Evolutionary conservation across 2,888 invertebrate genomes (phyloP), one percentile per base, ranked within the genome.

Genomic region (Phyllotreta striolata): DNA sequence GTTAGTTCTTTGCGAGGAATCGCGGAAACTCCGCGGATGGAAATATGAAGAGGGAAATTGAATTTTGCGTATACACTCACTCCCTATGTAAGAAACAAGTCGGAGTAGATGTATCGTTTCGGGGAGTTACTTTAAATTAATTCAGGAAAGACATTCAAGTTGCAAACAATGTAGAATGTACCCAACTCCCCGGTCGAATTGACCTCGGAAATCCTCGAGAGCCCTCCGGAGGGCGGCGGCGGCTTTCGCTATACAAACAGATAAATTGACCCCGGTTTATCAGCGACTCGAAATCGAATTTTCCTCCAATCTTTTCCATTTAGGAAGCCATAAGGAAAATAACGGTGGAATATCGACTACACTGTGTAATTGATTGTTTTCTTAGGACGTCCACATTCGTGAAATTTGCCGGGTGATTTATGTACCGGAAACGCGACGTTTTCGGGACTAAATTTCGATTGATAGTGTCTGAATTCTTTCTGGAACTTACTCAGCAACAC

Each of bases 241-340:
- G 47, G 63, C 64, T 58, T 68, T 66, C 63, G 54, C 60, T 65
- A 55, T 60, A 62, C 61, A 57, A 63, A 66, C 66, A 68, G 62
- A 70, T 68, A 66, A 68, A 68, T 68, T 67, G 66, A 69, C 59
- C 55, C 54, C 44, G 43, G 60, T 62, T 62, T 64, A 64, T 62
- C 52, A 24, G 44, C 52, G 58, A 63, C 63, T 63, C 40, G 9
- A 58, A 63, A 63, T 54, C 52, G 63, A 57, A 46, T 63, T 66
- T 57, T 57, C 57, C 55, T 58, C 47, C 57, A 62, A 62, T 66
- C 62, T 62, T 47, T 51, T 43, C 64, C 59, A 62, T 64, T 59
- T 64, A 51, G 59, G 34, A 56, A 52, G 38, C 62, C 47, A 55
- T 61, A 49, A 61, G 55, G 41, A 60, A 56, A 54, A 54, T 49